Percentiles rank a stretch among this genome's conserved stretches.
Conservation (phyloP, 2,888 invertebrate genomes). For the Ceriagrion tenellum region DNA sequence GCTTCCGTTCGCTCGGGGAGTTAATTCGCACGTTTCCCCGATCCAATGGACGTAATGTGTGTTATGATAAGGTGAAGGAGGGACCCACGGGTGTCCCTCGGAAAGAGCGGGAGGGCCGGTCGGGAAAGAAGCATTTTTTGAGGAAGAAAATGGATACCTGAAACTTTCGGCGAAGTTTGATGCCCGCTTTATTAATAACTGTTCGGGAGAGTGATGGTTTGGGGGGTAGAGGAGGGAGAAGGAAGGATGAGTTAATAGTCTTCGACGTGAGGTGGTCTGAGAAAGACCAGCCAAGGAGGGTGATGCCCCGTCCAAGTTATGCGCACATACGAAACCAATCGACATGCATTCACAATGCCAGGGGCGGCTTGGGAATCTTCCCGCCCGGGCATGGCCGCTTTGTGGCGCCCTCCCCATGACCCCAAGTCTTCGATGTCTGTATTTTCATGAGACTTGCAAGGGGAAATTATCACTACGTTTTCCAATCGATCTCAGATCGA, state of each 20-base stretch:
- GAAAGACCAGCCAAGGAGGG: not conserved
- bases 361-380: too few relatives aligned
- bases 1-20: not conserved
- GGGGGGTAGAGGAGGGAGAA: too few relatives aligned
- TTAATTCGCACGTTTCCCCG: not conserved
- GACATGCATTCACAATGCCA: too few relatives aligned
- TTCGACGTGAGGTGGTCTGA: not conserved
- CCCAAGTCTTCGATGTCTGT: too few relatives aligned
- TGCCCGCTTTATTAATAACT: constrained; percentile 5
- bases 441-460: too few relatives aligned
- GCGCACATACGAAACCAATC: too few relatives aligned
- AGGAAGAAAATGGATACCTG: not conserved
- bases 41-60: constrained; percentile 9
- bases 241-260: not conserved
- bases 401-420: too few relatives aligned
- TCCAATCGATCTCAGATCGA: too few relatives aligned
- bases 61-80: not conserved
- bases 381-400: too few relatives aligned
- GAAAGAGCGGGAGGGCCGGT: not conserved
- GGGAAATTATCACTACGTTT: too few relatives aligned
- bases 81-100: not conserved
- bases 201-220: not conserved
- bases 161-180: constrained; percentile 10
- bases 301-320: not conserved
- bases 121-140: not conserved